Percentiles rank a stretch among this genome's conserved stretches.
phyloP scores from a whole-genome alignment of 1,140 invertebrate species.

The Hylaeus anthracinus region DNA sequence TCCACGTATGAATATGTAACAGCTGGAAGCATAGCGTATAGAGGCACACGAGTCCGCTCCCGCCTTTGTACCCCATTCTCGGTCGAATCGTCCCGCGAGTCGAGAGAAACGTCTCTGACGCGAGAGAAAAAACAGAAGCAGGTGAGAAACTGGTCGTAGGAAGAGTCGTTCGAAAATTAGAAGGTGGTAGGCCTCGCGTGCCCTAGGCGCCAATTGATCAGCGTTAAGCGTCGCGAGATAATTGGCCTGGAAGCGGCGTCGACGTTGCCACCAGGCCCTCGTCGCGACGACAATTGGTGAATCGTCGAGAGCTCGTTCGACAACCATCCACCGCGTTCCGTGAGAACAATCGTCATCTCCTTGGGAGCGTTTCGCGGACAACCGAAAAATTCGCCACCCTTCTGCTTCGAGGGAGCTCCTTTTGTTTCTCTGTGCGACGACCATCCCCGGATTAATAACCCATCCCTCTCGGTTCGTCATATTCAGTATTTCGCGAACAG shows the following conservation, averaged over 20 bases:
- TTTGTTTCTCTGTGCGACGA: not conserved
- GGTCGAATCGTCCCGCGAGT: constrained; percentile 7
- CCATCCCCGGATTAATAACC: not conserved
- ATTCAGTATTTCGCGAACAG: not conserved
- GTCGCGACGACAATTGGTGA: too few relatives aligned
- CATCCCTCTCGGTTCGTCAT: not conserved
- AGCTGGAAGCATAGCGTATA: constrained; percentile 29
- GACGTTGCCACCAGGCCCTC: too few relatives aligned
- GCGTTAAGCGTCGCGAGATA: too few relatives aligned
- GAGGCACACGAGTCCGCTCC: not conserved
- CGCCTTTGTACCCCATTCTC: constrained; percentile 15
- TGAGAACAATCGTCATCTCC: too few relatives aligned
- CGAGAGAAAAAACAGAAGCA: not conserved
- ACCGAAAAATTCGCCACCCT: not conserved
- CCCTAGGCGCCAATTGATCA: too few relatives aligned
- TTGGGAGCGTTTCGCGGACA: too few relatives aligned
- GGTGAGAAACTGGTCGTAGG: not conserved
- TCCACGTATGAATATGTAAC: constrained; percentile 67
- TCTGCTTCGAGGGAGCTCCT: not conserved
- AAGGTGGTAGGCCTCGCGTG: too few relatives aligned
- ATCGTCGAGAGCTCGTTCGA: too few relatives aligned
- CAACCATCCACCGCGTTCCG: not conserved
- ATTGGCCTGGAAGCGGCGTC: too few relatives aligned
- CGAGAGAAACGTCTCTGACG: not conserved
- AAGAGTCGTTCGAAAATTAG: too few relatives aligned